Percentiles rank a stretch among this genome's conserved stretches.
phyloP scores from a whole-genome alignment of 2,888 invertebrate genomes.

The Diachrysia chrysitis region DNA sequence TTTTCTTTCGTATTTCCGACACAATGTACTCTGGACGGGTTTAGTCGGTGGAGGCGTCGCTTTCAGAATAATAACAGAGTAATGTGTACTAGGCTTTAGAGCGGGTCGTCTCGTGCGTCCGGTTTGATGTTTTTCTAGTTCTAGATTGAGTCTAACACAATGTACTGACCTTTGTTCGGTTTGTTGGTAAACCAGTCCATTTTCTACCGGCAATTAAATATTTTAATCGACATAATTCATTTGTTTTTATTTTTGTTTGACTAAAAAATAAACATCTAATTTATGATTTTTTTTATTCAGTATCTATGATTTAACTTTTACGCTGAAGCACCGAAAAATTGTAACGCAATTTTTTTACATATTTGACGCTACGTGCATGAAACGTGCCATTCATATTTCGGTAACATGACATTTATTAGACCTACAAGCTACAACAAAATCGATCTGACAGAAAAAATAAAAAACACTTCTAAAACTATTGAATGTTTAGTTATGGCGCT shows the following conservation, averaged over 20 bases:
- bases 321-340: not conserved
- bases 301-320: not conserved
- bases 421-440: too few species aligned
- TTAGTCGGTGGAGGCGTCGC: conserved; percentile 34
- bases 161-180: conserved; percentile 55
- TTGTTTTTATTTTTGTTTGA: conserved; percentile 5
- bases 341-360: not conserved
- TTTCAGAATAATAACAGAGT: conserved; percentile 44
- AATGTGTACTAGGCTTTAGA: conserved; percentile 50
- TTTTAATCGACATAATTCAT: conserved; percentile 29
- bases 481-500: not conserved
- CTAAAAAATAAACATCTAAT: not conserved
- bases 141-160: conserved; percentile 53
- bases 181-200: conserved; percentile 48
- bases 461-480: not conserved
- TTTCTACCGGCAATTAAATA: conserved; percentile 28
- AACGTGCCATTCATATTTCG: not conserved
- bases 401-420: conserved; percentile 4
- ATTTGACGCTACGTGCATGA: not conserved
- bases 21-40: conserved; percentile 20
- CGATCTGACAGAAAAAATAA: not conserved
- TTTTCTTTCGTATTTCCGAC: conserved; percentile 47
- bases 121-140: conserved; percentile 51
- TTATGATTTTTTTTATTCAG: too few species aligned
- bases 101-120: conserved; percentile 35